These are phyloP conservation scores for Nematopogon swammerdamellus DNA, from an alignment of 2,888 invertebrate species.

Conservation along the genomic window DNA sequence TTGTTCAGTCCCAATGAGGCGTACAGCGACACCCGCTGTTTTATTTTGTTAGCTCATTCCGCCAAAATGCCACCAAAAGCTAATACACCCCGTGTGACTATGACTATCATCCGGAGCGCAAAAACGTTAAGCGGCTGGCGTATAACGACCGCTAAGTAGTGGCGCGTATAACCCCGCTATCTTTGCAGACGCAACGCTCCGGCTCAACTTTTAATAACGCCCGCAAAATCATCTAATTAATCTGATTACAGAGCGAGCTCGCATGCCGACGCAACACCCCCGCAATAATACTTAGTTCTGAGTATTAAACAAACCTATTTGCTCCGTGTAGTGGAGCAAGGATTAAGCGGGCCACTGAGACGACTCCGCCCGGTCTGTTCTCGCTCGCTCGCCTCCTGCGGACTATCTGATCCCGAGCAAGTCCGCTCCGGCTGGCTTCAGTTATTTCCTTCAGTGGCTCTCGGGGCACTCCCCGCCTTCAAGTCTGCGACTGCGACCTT, in stretches of 20 bases:
- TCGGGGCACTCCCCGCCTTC: too few species aligned
- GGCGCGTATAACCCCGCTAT: constrained; percentile 39
- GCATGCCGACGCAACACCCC: constrained; percentile 31
- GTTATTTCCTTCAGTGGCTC: too few species aligned
- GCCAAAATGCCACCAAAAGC: not conserved
- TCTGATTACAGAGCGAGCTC: constrained; percentile 43
- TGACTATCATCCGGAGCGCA: constrained; percentile 39
- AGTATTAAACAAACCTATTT: constrained; percentile 44
- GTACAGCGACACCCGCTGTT: not conserved
- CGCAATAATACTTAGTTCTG: constrained; percentile 41
- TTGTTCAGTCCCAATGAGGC: too few species aligned
- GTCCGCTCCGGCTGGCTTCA: too few species aligned
- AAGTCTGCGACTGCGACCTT: too few species aligned
- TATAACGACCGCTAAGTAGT: constrained; percentile 50
- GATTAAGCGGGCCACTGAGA: constrained; percentile 27
- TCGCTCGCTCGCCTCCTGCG: too few species aligned
- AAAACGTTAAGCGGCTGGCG: constrained; percentile 52
- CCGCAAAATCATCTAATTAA: constrained; percentile 53
- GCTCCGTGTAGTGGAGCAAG: constrained; percentile 31
- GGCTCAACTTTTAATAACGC: constrained; percentile 54
- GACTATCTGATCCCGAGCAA: too few species aligned
- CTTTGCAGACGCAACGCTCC: constrained; percentile 45
- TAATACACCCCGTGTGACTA: not conserved
- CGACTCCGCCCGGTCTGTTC: constrained; percentile 7
- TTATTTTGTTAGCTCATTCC: not conserved